Evolutionary conservation across 2,888 invertebrate genomes (phyloP), one percentile per base, ranked within the genome.

Genomic region (Marronus borbonicus): DNA sequence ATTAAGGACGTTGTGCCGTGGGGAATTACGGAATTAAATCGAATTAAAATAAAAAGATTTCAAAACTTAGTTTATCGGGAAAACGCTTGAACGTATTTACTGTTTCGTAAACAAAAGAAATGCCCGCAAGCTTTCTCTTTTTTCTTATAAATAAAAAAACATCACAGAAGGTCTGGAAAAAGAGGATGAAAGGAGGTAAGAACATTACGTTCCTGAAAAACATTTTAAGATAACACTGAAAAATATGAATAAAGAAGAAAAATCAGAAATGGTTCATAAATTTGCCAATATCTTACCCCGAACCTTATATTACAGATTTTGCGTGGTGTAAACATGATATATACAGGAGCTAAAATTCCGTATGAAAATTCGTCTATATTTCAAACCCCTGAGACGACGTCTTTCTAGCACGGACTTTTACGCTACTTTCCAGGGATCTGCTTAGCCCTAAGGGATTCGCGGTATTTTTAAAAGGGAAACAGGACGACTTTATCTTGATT

Each of bases 401-500:
- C 82, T 81, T 80, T 81, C 80, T n/a, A 24, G 24, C 2, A 78
- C 79, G 80, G 78, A 80, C 81, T 80, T 84, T 83, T 81, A 82
- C 81, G 80, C 78, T 64, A 64, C 31, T 76, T 81, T 80, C 80
- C 79, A 78, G 80, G 78, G 82, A 81, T 82, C 80, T 80, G 79
- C 80, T 75, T 74, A 78, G 82, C 83, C 82, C 81, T 81, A 80
- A 82, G 83, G 82, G 82, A 84, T 82, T 81, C 81, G 80, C 83
- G 81, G 82, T 85, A 84, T 85, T 85, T 85, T 85, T 84, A 84
- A 55, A 8, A 85, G 84, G 83, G 82, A 84, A 83, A 84, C 82
- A 83, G 82, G 85, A 84, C 83, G 77, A 77, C 74, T 79, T 85
- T 85, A 86, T 85, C 85, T 85, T 86, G 85, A 86, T 86, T 86